Percentiles rank a stretch among this genome's conserved stretches.
These are phyloP conservation scores for Rhadinocentrus ornatus DNA, from an alignment of 2,797 vertebrate genomes.

Conservation along the genomic window DNA sequence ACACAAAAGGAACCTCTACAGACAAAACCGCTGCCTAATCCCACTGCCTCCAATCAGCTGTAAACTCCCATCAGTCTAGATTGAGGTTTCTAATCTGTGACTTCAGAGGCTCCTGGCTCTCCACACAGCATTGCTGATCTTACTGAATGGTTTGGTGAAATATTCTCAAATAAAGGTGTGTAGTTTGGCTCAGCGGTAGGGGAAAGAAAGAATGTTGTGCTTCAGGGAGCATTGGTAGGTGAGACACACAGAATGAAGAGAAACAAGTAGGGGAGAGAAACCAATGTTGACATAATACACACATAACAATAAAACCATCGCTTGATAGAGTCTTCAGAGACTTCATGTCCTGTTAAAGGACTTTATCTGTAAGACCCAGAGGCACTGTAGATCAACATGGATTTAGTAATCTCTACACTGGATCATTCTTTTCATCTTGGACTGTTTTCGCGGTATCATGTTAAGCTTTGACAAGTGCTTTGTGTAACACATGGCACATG, in stretches of 20 bases:
- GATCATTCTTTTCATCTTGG: constrained; percentile 52
- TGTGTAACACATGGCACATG: constrained; percentile 13
- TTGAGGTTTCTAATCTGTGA: constrained; percentile 71
- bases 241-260: too few relatives aligned
- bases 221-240: too few relatives aligned
- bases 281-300: too few relatives aligned
- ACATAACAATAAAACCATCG: too few relatives aligned
- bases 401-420: constrained; percentile 51
- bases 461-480: constrained; percentile 44
- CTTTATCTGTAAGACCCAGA: constrained; percentile 29
- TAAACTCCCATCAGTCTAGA: constrained; percentile 72
- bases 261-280: too few relatives aligned
- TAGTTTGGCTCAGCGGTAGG: not conserved
- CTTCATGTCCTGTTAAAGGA: constrained; percentile 29
- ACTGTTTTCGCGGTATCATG: constrained; percentile 54
- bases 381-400: constrained; percentile 40
- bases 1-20: constrained; percentile 57
- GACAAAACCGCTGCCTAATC: constrained; percentile 70
- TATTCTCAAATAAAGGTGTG: not conserved
- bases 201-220: too few relatives aligned
- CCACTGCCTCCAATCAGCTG: constrained; percentile 65
- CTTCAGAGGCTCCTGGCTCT: constrained; percentile 40
- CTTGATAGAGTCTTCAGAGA: constrained; percentile 21
- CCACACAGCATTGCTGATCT: constrained; percentile 49
- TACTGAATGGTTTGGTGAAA: constrained; percentile 10